phyloP scores from a whole-genome alignment of 1,140 invertebrate genomes.

The Bactericera cockerelli region DNA sequence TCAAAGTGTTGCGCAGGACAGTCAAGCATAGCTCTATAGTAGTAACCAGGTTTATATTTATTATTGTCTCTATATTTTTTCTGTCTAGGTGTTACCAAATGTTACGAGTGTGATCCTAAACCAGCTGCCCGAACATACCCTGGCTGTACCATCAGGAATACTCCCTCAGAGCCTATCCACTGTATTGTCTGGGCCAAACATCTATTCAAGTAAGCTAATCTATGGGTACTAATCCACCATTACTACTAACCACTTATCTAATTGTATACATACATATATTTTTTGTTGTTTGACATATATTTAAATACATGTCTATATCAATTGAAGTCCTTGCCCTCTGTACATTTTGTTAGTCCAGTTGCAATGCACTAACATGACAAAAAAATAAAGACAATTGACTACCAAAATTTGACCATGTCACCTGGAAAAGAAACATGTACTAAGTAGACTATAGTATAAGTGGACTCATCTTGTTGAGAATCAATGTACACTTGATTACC shows the following conservation, averaged over 20 bases:
- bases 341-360: no score
- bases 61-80: neutral
- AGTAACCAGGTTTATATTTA: neutral
- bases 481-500: no score
- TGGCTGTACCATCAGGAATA: slow-evolving; percentile 97
- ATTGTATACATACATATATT: neutral
- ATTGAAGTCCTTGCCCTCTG: no score
- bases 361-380: no score
- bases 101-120: slow-evolving; percentile 93
- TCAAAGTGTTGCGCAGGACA: no score
- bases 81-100: slow-evolving; percentile 71
- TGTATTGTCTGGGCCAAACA: slow-evolving; percentile 99
- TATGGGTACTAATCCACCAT: no score
- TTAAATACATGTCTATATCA: slow-evolving; percentile 11
- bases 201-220: slow-evolving; percentile 74
- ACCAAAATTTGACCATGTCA: no score
- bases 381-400: no score
- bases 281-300: neutral
- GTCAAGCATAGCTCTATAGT: no score
- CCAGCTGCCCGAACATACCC: slow-evolving; percentile 84
- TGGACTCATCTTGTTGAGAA: no score
- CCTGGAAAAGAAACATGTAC: no score
- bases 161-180: slow-evolving; percentile 97
- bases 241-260: neutral
- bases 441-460: no score